A percentile compares a stretch with the other conserved stretches of the same genome.
Evolutionary conservation across 2,888 invertebrate genomes (phyloP).

Genomic region (Gisinianus flammeolus): DNA sequence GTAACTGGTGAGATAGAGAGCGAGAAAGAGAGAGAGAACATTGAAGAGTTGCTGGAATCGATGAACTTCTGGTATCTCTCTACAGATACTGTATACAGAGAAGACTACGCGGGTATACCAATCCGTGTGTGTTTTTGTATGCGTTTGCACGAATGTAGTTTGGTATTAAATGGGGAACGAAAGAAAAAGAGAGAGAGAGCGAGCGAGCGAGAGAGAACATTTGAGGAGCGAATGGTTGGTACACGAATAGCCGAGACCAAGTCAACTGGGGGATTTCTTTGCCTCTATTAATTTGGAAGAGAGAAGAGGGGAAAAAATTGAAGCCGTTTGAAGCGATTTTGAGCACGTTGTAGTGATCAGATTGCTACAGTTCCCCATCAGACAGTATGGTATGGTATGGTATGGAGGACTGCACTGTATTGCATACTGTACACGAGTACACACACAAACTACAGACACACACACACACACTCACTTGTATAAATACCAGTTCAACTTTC

Average conservation of each 20-base stretch:
- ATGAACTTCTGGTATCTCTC: neutral
- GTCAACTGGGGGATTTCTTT: conserved; percentile 37
- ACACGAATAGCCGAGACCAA: conserved; percentile 10
- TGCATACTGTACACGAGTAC: neutral
- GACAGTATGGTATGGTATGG: too few species aligned
- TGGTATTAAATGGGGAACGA: too few species aligned
- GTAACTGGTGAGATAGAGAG: neutral
- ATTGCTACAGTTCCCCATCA: conserved; percentile 22
- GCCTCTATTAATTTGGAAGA: conserved; percentile 37
- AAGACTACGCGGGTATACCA: neutral
- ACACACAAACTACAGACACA: neutral
- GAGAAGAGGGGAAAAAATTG: too few species aligned
- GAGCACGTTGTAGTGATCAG: conserved; percentile 42
- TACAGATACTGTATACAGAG: too few species aligned
- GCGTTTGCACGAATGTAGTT: conserved; percentile 1
- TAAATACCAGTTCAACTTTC: conserved; percentile 9
- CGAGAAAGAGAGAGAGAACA: neutral
- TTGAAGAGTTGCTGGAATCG: conserved; percentile 13
- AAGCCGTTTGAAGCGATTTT: conserved; percentile 48
- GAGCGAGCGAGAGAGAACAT: neutral
- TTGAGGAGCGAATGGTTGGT: neutral
- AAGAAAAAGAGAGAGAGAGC: neutral
- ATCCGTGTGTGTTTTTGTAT: neutral
- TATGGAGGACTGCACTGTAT: neutral
- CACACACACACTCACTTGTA: neutral